These are phyloP conservation scores for Argyrosomus regius DNA, from an alignment of 2,797 vertebrate genomes.

Conservation along the genomic window DNA sequence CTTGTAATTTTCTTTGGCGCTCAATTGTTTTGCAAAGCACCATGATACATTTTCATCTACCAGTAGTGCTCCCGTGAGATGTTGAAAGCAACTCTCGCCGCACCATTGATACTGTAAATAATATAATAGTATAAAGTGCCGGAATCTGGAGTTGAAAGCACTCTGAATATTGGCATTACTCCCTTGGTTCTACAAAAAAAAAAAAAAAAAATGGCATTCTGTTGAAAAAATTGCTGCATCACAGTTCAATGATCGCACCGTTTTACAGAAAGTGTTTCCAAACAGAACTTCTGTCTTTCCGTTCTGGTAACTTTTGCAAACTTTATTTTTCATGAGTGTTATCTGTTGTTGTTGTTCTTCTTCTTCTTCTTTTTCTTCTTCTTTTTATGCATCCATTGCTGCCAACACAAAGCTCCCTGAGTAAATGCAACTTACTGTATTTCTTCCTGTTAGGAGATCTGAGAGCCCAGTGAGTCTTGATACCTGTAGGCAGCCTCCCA, in stretches of 20 bases:
- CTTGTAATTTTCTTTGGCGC: constrained; percentile 69
- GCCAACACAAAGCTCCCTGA: constrained; percentile 55
- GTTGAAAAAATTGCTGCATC: constrained; percentile 24
- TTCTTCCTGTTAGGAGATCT: constrained; percentile 65
- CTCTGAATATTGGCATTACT: constrained; percentile 50
- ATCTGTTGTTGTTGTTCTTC: constrained; percentile 4
- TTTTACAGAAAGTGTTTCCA: constrained; percentile 52
- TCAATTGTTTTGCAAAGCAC: constrained; percentile 64
- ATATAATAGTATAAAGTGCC: constrained; percentile 25
- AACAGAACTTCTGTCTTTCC: constrained; percentile 50
- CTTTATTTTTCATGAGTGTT: constrained; percentile 45
- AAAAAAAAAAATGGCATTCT: constrained; percentile 2
- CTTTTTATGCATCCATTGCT: constrained; percentile 37
- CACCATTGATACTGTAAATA: constrained; percentile 61
- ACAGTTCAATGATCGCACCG: constrained; percentile 46
- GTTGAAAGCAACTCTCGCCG: constrained; percentile 41
- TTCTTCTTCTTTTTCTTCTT: constrained; percentile 10
- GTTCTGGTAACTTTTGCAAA: constrained; percentile 64
- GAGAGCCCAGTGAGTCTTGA: constrained; percentile 55
- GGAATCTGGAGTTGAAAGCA: constrained; percentile 51
- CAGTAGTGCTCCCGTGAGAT: constrained; percentile 51
- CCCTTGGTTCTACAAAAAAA: constrained; percentile 11
- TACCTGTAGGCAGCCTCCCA: constrained; percentile 48
- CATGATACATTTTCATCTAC: constrained; percentile 61
- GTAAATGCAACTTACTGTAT: constrained; percentile 53